Evolutionary conservation across 2,113 vertebrate species (phyloP).

Genomic region (Phalacrocorax carbo): DNA sequence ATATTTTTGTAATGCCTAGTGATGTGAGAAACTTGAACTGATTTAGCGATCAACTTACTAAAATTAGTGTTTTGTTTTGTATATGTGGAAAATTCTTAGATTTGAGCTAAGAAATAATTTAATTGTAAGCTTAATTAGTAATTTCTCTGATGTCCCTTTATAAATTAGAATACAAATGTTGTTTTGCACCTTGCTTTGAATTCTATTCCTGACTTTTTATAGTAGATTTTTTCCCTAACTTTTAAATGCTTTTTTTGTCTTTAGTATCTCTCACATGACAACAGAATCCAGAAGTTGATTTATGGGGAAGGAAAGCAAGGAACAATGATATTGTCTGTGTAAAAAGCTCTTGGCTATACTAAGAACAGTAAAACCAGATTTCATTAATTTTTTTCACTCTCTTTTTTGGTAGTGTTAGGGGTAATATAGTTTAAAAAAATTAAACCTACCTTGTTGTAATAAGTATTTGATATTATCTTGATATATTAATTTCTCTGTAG

Average conservation of each 20-base stretch:
- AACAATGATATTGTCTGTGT: neutral
- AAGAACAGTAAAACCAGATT: neutral
- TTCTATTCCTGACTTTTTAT: neutral
- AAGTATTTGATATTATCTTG: neutral
- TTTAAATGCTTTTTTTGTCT: neutral
- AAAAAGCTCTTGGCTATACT: neutral
- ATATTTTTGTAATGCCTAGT: neutral
- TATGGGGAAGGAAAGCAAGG: neutral
- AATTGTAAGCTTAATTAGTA: neutral
- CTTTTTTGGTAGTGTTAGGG: neutral
- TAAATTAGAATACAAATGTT: neutral
- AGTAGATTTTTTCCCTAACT: neutral
- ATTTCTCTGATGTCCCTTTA: neutral
- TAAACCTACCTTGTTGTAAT: neutral
- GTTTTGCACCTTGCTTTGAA: neutral
- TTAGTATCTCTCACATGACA: neutral
- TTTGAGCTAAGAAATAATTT: neutral
- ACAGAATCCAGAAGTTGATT: neutral
- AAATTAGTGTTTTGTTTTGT: neutral
- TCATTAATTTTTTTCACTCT: accelerated
- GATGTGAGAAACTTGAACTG: neutral
- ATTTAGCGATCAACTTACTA: neutral
- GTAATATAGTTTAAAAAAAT: neutral
- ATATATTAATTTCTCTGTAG: neutral
- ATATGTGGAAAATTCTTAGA: neutral